phyloP scores from a whole-genome alignment of 2,113 vertebrate species.

The Mesoclemmys tuberculata region DNA sequence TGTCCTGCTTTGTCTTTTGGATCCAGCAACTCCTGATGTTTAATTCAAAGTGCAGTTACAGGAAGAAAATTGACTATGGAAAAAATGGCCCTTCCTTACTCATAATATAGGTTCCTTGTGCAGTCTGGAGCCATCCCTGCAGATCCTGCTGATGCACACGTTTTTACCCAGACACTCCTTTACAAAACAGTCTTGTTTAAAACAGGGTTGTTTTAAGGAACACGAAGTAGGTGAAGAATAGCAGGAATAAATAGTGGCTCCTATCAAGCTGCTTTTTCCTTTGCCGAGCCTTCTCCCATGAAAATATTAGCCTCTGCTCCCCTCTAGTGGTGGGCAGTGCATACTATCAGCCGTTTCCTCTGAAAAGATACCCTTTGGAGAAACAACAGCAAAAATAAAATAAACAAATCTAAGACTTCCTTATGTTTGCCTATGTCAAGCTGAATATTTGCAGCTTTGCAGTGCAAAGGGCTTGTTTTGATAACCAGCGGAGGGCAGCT shows the following conservation, averaged over 20 bases:
- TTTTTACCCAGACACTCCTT: not conserved
- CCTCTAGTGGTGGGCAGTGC: constrained; percentile 76
- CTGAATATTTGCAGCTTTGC: not conserved
- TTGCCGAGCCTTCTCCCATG: constrained; percentile 5
- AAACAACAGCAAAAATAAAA: not conserved
- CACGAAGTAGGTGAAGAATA: not conserved
- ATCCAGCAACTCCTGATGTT: constrained; percentile 37
- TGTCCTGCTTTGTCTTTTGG: constrained; percentile 24
- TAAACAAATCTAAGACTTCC: not conserved
- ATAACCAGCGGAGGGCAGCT: not conserved
- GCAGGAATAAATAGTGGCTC: not conserved
- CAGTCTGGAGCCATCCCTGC: constrained; percentile 25
- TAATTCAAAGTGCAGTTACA: constrained; percentile 55
- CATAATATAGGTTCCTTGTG: not conserved
- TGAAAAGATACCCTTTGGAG: not conserved
- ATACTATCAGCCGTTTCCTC: constrained; percentile 57
- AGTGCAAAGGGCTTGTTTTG: not conserved
- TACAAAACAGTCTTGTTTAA: not conserved
- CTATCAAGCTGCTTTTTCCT: not conserved
- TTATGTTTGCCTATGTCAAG: not conserved
- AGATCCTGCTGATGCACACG: constrained; percentile 22
- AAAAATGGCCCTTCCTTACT: constrained; percentile 39
- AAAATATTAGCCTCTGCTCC: constrained; percentile 78
- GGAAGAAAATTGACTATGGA: constrained; percentile 32
- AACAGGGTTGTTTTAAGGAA: not conserved